Evolutionary conservation across 1,140 invertebrate species (phyloP), one percentile per base, ranked within the genome.

Genomic region (Zaprionus nigranus): DNA sequence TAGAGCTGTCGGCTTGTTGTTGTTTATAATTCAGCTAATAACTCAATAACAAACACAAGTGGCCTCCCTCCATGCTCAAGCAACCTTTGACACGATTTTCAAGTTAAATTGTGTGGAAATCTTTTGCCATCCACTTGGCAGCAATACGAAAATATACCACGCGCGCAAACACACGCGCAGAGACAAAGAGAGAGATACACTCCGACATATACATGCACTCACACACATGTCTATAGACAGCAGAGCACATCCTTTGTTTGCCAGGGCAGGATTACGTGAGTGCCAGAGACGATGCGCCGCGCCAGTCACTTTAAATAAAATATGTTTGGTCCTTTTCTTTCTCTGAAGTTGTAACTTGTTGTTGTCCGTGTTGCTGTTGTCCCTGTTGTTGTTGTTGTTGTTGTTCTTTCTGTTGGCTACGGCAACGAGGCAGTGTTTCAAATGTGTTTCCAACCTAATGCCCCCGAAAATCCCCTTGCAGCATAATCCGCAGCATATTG

Each of bases 21-120:
- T 75, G 73, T 59, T 71, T 75, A 51, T 38, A 20, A 34, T 43
- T 38, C 17, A 54, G 65, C 72, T 75, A 75, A 75, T 75, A 75
- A 75, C 73, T 75, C 73, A 75, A 75, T 75, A 75, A 64, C 34
- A 51, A 60, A 43, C 56, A 43, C 28, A 24, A 40, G 43, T 68
- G 26, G 30, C 36, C 58, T 6, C 17, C 3, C 54, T 22, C 17
- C 3, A 38, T 22, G 3, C 13, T 12, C 36, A 24, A n/a, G 22
- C 62, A 38, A 72, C 80, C 78, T 71, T 43, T 79, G 81, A 90
- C 85, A 88, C 75, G 83, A 67, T 90, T 75, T 81, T 82, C 75
- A 84, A 90, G 85, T 90, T 90, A 90, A 90, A 90, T 90, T 90
- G 81, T 83, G 78, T 90, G 85, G 85, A 90, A 90, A 90, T 90